These are phyloP conservation scores for Danaus melanippus DNA, from an alignment of 1,140 invertebrate genomes.

Conservation along the genomic window DNA sequence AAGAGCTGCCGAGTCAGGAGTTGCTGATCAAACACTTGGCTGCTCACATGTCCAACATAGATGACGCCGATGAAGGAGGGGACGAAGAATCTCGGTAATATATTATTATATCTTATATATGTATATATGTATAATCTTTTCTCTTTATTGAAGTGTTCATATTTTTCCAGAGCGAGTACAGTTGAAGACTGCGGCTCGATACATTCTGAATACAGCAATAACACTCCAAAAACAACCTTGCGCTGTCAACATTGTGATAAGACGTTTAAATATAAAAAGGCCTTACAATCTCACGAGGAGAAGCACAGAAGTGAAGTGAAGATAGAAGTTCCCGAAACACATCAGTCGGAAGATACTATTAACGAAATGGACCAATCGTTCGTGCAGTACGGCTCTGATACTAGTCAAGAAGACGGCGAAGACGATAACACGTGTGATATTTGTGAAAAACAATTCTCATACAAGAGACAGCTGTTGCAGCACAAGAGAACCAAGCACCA, in stretches of 20 bases:
- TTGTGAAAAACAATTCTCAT: conserved; percentile 62
- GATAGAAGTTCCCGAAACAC: conserved; percentile 34
- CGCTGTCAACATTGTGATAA: conserved; percentile 56
- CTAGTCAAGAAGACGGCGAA: conserved; percentile 43
- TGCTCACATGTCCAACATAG: conserved; percentile 56
- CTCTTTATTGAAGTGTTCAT: conserved; percentile 1
- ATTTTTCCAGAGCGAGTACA: conserved; percentile 41
- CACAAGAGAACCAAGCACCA: conserved; percentile 58
- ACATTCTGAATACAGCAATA: conserved; percentile 35
- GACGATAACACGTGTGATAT: conserved; percentile 60
- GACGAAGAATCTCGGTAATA: conserved; percentile 45
- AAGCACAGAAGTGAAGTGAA: conserved; percentile 39
- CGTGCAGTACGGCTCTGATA: conserved; percentile 33
- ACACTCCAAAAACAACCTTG: conserved; percentile 22
- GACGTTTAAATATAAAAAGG: conserved; percentile 58
- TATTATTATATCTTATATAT: not conserved
- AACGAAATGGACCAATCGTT: conserved; percentile 18
- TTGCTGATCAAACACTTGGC: conserved; percentile 56
- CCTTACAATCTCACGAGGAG: conserved; percentile 41
- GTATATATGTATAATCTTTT: conserved; percentile 1
- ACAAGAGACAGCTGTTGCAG: conserved; percentile 44
- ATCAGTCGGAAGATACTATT: conserved; percentile 22
- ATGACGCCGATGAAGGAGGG: conserved; percentile 29
- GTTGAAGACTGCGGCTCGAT: conserved; percentile 40
- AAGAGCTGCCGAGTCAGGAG: conserved; percentile 45